Evolutionary conservation across 2,113 vertebrate species (phyloP).

Genomic region (Pyrgilauda ruficollis): DNA sequence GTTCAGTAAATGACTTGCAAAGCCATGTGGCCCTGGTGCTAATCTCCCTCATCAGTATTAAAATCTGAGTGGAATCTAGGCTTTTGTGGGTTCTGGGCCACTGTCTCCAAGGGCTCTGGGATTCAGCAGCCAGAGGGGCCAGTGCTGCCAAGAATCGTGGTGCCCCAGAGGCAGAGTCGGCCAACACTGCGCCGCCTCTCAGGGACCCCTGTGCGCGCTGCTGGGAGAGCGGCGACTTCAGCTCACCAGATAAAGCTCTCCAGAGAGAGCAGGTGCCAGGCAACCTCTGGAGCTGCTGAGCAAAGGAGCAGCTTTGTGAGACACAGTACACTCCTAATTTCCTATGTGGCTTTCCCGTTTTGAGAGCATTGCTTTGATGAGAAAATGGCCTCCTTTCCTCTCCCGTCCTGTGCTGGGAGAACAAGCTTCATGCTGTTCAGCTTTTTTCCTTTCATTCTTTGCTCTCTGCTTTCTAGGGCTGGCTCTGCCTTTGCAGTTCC

Average conservation of each 20-base stretch:
- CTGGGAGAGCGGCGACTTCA: not conserved
- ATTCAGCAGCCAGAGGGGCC: not conserved
- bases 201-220: not conserved
- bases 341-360: not conserved
- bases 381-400: not conserved
- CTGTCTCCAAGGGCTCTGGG: not conserved
- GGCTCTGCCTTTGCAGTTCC: not conserved
- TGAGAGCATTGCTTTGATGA: not conserved
- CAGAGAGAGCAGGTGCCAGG: not conserved
- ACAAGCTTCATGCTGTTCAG: not conserved
- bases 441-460: not conserved
- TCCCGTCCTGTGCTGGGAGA: not conserved
- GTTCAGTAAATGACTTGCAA: not conserved
- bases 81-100: not conserved
- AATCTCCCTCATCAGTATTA: not conserved
- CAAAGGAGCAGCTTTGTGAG: not conserved
- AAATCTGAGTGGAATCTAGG: not conserved
- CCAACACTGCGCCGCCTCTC: not conserved
- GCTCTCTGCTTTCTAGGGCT: not conserved
- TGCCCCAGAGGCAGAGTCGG: not conserved
- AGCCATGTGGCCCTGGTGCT: not conserved
- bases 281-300: not conserved
- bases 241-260: not conserved
- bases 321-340: not conserved
- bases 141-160: not conserved